phyloP scores from a whole-genome alignment of 2,888 invertebrate genomes.

The Carcina quercana region DNA sequence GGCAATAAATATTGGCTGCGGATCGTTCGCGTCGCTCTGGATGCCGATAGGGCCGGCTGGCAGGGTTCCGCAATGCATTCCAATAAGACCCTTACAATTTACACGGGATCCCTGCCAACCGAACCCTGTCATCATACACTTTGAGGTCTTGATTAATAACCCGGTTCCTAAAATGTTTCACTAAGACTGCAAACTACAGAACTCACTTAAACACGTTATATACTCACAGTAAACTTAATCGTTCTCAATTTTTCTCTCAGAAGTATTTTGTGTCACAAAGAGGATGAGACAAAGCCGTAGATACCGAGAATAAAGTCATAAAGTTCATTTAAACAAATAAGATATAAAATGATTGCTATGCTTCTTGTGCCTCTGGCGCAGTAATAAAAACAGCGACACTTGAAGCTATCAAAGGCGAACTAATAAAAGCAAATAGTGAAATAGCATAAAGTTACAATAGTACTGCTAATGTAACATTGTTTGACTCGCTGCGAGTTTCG shows the following conservation, averaged over 20 bases:
- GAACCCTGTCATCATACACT: slow-evolving; percentile 43
- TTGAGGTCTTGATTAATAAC: slow-evolving; percentile 27
- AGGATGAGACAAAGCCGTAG: not conserved
- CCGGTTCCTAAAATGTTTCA: no score
- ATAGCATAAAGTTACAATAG: slow-evolving; percentile 37
- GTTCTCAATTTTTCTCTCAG: not conserved
- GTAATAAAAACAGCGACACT: slow-evolving; percentile 53
- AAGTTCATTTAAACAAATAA: slow-evolving; percentile 11
- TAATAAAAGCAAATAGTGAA: slow-evolving; percentile 54
- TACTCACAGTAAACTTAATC: not conserved
- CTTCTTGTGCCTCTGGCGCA: slow-evolving; percentile 28
- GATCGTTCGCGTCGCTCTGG: slow-evolving; percentile 40
- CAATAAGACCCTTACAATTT: slow-evolving; percentile 54
- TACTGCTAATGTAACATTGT: slow-evolving; percentile 32
- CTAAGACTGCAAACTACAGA: no score
- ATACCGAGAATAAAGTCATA: slow-evolving; percentile 4
- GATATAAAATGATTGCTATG: slow-evolving; percentile 43
- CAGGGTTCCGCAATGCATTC: slow-evolving; percentile 53
- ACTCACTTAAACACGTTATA: no score
- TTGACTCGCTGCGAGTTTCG: slow-evolving; percentile 26
- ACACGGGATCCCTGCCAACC: slow-evolving; percentile 34
- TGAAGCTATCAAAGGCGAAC: slow-evolving; percentile 48
- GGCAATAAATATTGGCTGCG: slow-evolving; percentile 59
- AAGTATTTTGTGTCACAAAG: not conserved
- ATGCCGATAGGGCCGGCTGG: slow-evolving; percentile 46